Base-by-base conservation (phyloP, 2,113 vertebrate species). In the Ictalurus punctatus region DNA sequence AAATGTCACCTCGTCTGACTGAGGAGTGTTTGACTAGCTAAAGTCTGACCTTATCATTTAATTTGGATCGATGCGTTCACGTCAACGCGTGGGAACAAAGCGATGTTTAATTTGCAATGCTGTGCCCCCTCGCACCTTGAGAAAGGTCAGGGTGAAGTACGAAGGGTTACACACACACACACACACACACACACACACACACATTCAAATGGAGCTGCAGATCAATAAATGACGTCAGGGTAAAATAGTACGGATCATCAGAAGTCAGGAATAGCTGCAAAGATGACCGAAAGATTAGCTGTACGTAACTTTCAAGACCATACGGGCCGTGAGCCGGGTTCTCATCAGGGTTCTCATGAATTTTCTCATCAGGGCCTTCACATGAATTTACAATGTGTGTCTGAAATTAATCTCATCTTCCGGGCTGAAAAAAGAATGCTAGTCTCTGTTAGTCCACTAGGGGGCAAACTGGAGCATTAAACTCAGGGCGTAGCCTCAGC, bases 111-210 rank as follows among this genome's bases (percentile, higher is more conserved):
- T 86, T 79, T 83, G 88, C 89, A 65, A 71, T 12, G 17, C 37
- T 19, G 59, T 82, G 73, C 78, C 81, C 73, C 73, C 7, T 74
- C 86, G 23, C 84, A 82, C 84, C 80, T 84, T 86, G 56, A 63
- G 40, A 90, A 91, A 91, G 90, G 89, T 90, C 89, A 91, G 88
- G 89, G 90, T 88, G 86, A 86, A 56, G 73, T 14, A 52, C 25
- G 3, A 25, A 87, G 58, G n/a, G 17, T 34, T 25, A 83, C 73
- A 80, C 44, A 63, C 86, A 84, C 84, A 87, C 84, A 86, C 71
- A 78, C 59, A 44, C 56, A 73, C 85, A 71, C 59, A 44, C 56
- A 73, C 85, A 71, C 23, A 74, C 44, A 63, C 87, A 84, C 84
- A 86, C 81, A 79, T 23, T 25, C 69, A 27, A 65, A 88, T 54